A percentile compares a stretch with the other conserved stretches of the same genome.
Evolutionary conservation across 2,797 vertebrate species (phyloP).

Genomic region (Cryptoprocta ferox): DNA sequence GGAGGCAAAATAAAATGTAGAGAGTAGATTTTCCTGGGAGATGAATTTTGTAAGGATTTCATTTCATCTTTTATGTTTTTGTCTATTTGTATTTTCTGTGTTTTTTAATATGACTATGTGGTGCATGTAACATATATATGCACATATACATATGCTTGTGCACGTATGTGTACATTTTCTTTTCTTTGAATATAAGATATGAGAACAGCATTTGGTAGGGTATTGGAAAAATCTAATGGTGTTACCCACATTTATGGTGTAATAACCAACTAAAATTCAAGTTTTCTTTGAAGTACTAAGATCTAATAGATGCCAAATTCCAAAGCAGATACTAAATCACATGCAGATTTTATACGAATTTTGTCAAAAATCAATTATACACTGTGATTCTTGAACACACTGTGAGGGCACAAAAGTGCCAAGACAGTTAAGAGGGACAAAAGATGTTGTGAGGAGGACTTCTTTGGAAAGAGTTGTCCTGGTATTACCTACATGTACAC

Average conservation of each 20-base stretch:
- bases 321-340: not conserved
- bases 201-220: not conserved
- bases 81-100: not conserved
- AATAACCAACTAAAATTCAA: not conserved
- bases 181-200: not conserved
- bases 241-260: not conserved
- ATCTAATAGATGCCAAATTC: not conserved
- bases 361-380: not conserved
- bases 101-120: not conserved
- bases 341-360: not conserved
- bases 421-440: not conserved
- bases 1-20: conserved; percentile 18
- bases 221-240: not conserved
- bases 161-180: not conserved
- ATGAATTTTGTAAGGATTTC: not conserved
- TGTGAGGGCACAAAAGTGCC: not conserved
- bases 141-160: not conserved
- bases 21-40: not conserved
- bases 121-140: not conserved
- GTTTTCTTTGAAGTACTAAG: not conserved
- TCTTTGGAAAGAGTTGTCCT: not conserved
- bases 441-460: not conserved
- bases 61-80: not conserved
- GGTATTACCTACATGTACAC: not conserved
- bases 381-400: not conserved